phyloP scores from a whole-genome alignment of 2,113 vertebrate genomes.

The Callipepla californica region DNA sequence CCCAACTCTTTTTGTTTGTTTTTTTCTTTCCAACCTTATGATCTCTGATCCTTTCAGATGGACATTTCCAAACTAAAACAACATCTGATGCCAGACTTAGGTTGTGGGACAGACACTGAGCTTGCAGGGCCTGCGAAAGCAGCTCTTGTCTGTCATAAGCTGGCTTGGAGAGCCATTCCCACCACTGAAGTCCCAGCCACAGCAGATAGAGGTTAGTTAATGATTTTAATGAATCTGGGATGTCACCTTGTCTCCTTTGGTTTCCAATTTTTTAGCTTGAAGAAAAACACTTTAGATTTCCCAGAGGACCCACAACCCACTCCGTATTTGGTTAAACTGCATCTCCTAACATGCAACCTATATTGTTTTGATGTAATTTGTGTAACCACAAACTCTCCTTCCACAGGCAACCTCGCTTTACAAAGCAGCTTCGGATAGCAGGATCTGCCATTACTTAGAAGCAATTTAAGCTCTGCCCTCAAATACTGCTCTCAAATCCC shows the following conservation, averaged over 20 bases:
- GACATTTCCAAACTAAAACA: not conserved
- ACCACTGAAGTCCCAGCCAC: not conserved
- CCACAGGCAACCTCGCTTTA: not conserved
- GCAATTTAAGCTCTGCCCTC: not conserved
- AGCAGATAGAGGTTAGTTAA: not conserved
- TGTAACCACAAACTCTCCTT: not conserved
- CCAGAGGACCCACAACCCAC: no score
- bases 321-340: not conserved
- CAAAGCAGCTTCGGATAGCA: not conserved
- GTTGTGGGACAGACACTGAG: not conserved
- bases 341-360: rapidly evolving
- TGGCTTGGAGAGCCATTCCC: rapidly evolving
- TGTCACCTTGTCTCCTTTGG: not conserved
- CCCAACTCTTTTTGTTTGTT: no score
- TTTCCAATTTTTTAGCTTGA: not conserved
- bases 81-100: not conserved
- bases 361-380: not conserved
- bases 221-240: not conserved
- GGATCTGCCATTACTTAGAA: slow-evolving; percentile 1
- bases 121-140: not conserved
- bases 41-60: not conserved
- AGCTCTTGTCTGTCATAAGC: not conserved
- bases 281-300: not conserved
- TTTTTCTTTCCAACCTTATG: not conserved
- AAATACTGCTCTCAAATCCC: not conserved